Conservation (phyloP, 2,113 vertebrate species). For the Gavia stellata region DNA sequence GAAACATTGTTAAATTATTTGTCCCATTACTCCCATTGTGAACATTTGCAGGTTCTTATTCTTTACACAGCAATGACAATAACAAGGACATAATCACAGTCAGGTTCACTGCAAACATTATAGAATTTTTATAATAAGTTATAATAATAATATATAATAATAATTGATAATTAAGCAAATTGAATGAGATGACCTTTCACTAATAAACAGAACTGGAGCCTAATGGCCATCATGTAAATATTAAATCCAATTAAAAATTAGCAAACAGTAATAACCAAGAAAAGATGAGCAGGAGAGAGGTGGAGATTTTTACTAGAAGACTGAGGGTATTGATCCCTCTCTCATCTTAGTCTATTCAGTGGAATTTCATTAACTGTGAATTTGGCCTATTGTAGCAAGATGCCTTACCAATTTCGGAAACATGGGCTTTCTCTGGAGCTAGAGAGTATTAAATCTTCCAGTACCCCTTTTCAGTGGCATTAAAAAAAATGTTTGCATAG, state of each 20-base stretch:
- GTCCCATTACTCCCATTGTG: background rate
- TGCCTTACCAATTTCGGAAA: background rate
- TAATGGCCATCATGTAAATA: background rate
- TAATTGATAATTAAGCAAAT: conserved; percentile 19
- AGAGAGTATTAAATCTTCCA: background rate
- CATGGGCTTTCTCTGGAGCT: background rate
- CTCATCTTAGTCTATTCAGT: background rate
- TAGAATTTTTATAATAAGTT: background rate
- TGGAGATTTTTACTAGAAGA: background rate
- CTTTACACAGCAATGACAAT: background rate
- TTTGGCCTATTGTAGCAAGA: background rate
- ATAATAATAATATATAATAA: background rate
- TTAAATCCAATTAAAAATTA: background rate
- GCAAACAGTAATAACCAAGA: background rate
- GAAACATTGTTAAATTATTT: background rate
- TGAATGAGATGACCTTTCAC: background rate
- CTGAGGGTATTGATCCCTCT: background rate
- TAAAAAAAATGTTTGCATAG: background rate
- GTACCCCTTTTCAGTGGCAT: background rate
- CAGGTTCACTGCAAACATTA: background rate
- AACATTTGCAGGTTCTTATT: background rate
- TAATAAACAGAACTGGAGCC: conserved; percentile 3
- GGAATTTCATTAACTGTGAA: background rate
- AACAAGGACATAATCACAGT: background rate
- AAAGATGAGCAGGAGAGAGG: background rate